A percentile compares a stretch with the other conserved stretches of the same genome.
phyloP scores from a whole-genome alignment of 2,797 vertebrate species.

The Linurgus olivaceus region DNA sequence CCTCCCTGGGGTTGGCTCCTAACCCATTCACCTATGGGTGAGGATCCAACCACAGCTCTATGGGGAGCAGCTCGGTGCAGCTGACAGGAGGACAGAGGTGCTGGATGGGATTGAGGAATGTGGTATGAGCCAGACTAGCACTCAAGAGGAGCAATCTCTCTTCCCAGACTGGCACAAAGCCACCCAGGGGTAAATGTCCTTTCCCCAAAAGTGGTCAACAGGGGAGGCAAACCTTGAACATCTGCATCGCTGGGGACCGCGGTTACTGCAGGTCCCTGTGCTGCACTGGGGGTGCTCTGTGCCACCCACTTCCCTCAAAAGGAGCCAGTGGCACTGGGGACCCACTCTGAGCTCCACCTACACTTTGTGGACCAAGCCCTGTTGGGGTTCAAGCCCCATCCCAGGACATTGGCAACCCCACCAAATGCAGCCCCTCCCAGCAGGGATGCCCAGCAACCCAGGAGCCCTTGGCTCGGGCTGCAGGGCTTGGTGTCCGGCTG shows the following conservation, averaged over 20 bases:
- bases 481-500: not conserved
- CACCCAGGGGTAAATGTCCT: not conserved
- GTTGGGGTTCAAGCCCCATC: fast-evolving
- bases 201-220: not conserved
- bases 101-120: not conserved
- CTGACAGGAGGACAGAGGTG: not conserved
- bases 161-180: not conserved
- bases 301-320: not conserved
- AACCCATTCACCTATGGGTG: too few species aligned
- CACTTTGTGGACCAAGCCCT: not conserved
- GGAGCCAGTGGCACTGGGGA: not conserved
- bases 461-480: fast-evolving
- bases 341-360: not conserved
- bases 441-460: not conserved
- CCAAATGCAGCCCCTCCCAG: not conserved
- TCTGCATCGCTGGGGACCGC: fast-evolving
- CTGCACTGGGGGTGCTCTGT: not conserved
- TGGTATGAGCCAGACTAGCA: not conserved
- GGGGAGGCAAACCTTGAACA: not conserved
- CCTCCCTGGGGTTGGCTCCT: not conserved
- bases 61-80: not conserved
- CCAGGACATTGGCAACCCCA: fast-evolving
- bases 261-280: not conserved
- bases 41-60: fast-evolving
- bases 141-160: not conserved